phyloP scores from a whole-genome alignment of 2,888 invertebrate species.

The Alitta virens region DNA sequence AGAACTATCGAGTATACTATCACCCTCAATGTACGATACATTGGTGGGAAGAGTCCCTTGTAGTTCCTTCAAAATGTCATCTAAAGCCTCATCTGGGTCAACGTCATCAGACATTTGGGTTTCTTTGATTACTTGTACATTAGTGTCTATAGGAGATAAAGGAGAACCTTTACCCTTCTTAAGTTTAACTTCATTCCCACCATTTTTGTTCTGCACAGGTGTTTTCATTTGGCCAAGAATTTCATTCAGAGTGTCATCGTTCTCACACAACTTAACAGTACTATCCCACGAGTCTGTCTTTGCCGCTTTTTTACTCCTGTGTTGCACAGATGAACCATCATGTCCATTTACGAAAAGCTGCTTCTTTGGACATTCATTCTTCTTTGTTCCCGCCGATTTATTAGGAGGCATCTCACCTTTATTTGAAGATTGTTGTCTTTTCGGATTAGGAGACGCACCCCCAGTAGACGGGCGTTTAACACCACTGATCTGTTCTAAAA shows the following conservation, averaged over 20 bases:
- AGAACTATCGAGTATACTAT: neutral
- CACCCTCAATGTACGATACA: neutral
- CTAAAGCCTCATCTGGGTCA: conserved; percentile 10
- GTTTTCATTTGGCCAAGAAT: neutral
- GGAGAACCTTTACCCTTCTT: too few relatives aligned
- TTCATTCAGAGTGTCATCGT: neutral
- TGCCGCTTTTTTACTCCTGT: too few relatives aligned
- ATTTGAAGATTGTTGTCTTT: neutral
- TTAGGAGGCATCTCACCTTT: neutral
- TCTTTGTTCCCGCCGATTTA: neutral
- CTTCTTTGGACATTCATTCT: neutral
- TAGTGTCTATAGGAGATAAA: neutral
- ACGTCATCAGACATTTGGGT: neutral
- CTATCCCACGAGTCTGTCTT: too few relatives aligned
- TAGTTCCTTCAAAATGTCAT: conserved; percentile 11
- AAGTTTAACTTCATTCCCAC: too few relatives aligned
- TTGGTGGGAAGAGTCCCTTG: neutral
- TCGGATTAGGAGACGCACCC: conserved; percentile 6
- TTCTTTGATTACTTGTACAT: neutral
- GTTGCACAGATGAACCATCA: too few relatives aligned
- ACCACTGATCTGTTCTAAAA: neutral
- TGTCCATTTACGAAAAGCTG: neutral
- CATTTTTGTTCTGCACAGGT: neutral
- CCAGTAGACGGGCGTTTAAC: neutral
- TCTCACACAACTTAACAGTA: neutral